Evolutionary conservation across 1,140 invertebrate genomes (phyloP), one percentile per base, ranked within the genome.

Genomic region (Arctopsyche grandis): DNA sequence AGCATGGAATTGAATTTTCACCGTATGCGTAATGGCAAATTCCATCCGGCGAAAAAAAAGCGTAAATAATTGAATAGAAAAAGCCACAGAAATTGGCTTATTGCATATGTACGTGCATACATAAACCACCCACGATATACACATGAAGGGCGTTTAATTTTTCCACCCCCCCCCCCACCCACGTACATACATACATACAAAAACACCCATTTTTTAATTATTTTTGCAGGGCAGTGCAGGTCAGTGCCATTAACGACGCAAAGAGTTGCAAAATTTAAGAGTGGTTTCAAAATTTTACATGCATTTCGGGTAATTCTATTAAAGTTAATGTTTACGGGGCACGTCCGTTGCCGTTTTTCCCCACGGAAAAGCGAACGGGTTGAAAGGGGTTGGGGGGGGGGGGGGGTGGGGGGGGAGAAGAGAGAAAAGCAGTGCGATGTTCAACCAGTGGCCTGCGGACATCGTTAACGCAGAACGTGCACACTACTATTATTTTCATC

Each of bases 221-320:
- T 38, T 38, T 38, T 38, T 38, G 12, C 48, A 52, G 1, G 12
- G 48, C 48, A n/a, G 48, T 52, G 48, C 48, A 5, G 48, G 48
- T 52, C 48, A 52, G 48, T 52, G 48, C 48, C 48, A 10, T 52
- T 52, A 52, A 52, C 48, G 48, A 16, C 48, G 16, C 56, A 75
- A 80, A 81, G 80, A 78, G 71, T 52, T n/a, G 66, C 21, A 52
- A 22, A 81, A 81, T 81, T 78, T 69, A 81, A 78, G 78, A 76
- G 80, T 56, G 76, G 77, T 81, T 66, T 79, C 52, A 78, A 77
- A 79, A 81, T 69, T 79, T 79, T 75, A 79, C 77, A 79, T 79
- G 80, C 77, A 79, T 81, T 81, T 81, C 71, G 80, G 75, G 80
- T 81, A 79, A 79, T 79, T 79, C 78, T 81, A 79, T 81, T 81